A percentile compares a stretch with the other conserved stretches of the same genome.
phyloP scores from a whole-genome alignment of 2,113 vertebrate genomes.

The Hippotragus niger region DNA sequence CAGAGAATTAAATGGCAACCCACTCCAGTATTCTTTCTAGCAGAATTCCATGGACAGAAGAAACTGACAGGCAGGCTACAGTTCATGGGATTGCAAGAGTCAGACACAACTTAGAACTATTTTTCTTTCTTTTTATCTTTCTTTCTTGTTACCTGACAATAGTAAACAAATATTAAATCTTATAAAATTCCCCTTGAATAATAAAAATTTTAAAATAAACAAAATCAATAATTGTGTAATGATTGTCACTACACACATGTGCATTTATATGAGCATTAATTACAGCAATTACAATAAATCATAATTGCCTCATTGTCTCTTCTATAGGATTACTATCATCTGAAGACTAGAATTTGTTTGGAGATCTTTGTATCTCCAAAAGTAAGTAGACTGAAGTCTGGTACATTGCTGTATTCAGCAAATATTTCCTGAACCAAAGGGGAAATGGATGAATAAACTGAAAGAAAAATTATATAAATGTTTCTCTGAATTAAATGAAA shows the following conservation, averaged over 20 bases:
- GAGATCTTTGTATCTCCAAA: not conserved
- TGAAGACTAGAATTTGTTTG: not conserved
- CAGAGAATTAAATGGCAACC: not conserved
- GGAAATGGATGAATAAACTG: not conserved
- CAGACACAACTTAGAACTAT: not conserved
- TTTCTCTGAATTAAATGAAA: not conserved
- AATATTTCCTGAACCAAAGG: constrained; percentile 7
- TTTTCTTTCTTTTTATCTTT: not conserved
- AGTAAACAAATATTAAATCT: not conserved
- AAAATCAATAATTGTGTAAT: not conserved
- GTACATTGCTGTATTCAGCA: not conserved
- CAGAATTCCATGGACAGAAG: not conserved
- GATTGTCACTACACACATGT: not conserved
- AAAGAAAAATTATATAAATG: not conserved
- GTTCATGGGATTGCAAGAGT: not conserved
- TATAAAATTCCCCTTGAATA: not conserved
- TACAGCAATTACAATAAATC: not conserved
- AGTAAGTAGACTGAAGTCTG: not conserved
- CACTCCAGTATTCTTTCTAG: not conserved
- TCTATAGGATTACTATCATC: not conserved
- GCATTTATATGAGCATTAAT: not conserved
- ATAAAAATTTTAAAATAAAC: not conserved
- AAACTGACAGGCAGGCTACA: not conserved
- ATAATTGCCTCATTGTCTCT: not conserved
- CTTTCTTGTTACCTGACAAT: not conserved